Evolutionary conservation across 2,113 vertebrate species (phyloP), one percentile per base, ranked within the genome.

Genomic region (Peromyscus polionotus): DNA sequence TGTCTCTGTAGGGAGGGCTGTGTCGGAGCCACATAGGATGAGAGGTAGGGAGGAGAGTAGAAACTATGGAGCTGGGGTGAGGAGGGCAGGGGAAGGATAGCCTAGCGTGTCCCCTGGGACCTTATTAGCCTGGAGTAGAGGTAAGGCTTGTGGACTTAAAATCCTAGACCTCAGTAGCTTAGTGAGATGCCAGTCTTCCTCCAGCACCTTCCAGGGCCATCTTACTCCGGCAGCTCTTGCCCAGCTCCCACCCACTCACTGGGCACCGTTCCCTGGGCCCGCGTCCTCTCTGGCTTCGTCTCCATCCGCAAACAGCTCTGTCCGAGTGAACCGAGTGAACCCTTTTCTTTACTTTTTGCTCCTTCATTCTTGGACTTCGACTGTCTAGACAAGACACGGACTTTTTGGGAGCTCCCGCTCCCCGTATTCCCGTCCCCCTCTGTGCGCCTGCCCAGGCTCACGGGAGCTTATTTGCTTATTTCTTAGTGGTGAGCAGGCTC

Each of bases 401-500:
- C 39, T 20, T 20, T 20, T 14, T n/a, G 10, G 94, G 31, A 45
- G 7, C n/a, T 1, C 24, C 51, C 45, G 16, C 10, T 26, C 5
- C 68, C 17, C 3, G 17, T 48, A 14, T 33, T 68, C 17, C 0
- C 7, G 1, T 20, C 59, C 12, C 19, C 14, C 11, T 36, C 81
- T 75, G 48, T 22, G 59, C 39, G 76, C 45, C 16, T 26, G 11
- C 48, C 5, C 59, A 72, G 42, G 12, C 19, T 4, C 42, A 8
- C 0, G 0, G 22, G 13, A 10, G 10, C 1, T 31, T 19, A 11
- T 63, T 63, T 45, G 5, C 0, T 72, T 54, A 1, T 76, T 61
- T 85, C 90, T 54, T 2, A 12, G n/a, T 51, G 26, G 54, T 19
- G 28, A 75, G 57, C 13, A 11, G 14, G 39, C 54, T 45, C 1